Evolutionary conservation across 2,797 vertebrate genomes (phyloP), one percentile per base, ranked within the genome.

Genomic region (Danio choprae): DNA sequence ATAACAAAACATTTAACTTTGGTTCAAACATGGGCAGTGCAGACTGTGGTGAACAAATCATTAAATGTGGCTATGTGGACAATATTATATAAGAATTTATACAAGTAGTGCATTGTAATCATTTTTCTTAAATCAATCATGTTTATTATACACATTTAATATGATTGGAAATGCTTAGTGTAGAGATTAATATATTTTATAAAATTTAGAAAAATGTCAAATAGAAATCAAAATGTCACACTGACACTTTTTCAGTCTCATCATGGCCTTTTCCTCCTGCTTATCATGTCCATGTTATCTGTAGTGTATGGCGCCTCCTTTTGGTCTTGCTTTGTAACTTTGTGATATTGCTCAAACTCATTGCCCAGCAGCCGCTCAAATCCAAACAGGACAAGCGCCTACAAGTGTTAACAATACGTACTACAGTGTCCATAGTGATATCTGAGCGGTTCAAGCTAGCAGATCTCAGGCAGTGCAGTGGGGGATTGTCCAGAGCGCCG

Each of bases 311-410:
- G 70, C 74, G 80, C 78, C 84, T 82, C 77, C 70, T 82, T 51
- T 67, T 85, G 69, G 69, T 16, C 38, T 67, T 79, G 20, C 43
- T 51, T 59, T 85, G 83, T 43, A 87, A 75, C 38, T 85, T 75
- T 7, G 50, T 81, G 77, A 85, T 38, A 36, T 87, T 60, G 29
- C 68, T 75, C 20, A 77, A 59, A 40, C 22, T 88, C 86, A 95
- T 87, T 10, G 83, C 8, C 92, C 92, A 93, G 87, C 94, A 94
- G 58, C 84, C 75, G 58, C 88, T 92, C 79, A 94, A 71, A 48
- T 94, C 89, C 40, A 93, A 82, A 72, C 59, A 81, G 62, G 82
- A 83, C 44, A 95, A 81, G 70, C 60, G 87, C 58, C 44, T 84
- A 83, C 88, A 88, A 20, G 29, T 63, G 7, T 62, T 80, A 56